Percentiles rank a stretch among this genome's conserved stretches.
These are phyloP conservation scores for Microtus pennsylvanicus DNA, from an alignment of 2,113 vertebrate species.

Conservation along the genomic window DNA sequence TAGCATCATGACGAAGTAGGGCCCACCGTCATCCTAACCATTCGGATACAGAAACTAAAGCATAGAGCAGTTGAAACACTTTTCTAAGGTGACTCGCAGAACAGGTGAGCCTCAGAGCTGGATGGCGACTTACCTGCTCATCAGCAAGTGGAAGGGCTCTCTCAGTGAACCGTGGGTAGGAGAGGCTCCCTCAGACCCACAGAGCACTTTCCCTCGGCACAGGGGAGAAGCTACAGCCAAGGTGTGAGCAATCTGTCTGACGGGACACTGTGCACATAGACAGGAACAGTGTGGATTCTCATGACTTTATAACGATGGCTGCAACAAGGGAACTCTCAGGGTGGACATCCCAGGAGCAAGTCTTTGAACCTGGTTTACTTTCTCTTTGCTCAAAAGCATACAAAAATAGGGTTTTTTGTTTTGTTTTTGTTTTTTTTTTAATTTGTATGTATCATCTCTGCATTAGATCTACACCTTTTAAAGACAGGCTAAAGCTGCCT, in stretches of 20 bases:
- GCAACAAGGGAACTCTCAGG: not conserved
- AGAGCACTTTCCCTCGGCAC: not conserved
- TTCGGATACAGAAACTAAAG: not conserved
- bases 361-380: not conserved
- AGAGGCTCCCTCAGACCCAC: not conserved
- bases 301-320: rapidly evolving
- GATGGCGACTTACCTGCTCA: rapidly evolving
- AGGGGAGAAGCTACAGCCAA: not conserved
- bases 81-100: not conserved
- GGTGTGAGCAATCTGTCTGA: not conserved
- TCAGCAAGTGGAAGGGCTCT: rapidly evolving
- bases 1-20: not conserved
- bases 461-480: not conserved
- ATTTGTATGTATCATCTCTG: not conserved
- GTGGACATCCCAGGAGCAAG: not conserved
- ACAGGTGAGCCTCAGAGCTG: not conserved
- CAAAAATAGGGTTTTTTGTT: no score
- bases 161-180: not conserved
- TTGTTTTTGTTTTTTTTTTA: not conserved
- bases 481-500: not conserved
- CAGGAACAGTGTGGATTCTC: not conserved
- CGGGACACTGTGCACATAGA: not conserved
- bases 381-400: not conserved
- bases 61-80: no score
- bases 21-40: no score